Evolutionary conservation across 2,888 invertebrate genomes (phyloP), one percentile per base, ranked within the genome.

Genomic region (Pollenia griseotomentosa): DNA sequence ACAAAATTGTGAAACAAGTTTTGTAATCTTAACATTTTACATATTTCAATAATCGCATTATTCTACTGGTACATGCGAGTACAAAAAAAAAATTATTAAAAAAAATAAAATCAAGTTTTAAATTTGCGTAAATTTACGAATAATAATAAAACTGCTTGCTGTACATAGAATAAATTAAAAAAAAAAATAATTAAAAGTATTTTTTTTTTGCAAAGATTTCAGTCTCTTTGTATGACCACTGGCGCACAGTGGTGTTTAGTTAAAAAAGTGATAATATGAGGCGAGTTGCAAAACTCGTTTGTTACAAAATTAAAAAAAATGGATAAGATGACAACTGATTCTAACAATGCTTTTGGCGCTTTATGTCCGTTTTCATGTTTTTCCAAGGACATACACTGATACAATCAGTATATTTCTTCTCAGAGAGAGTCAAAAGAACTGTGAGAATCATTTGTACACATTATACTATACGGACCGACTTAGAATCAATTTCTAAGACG

Each of bases 1-100:
- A 33, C n/a, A 40, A 59, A 81, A 70, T 77, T 83, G 33, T 46
- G 14, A 77, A 83, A 83, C 83, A 55, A 70, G 83, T 83, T 77
- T 77, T 77, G 61, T 61, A 70, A 75, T 66, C 11, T 14, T 7
- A 40, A 46, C 14, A 46, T 83, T 70, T 70, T 63, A 61, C 61
- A 66, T n/a, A n/a, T 12, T 8, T 53, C 6, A 11, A 42, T 7
- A 61, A 33, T 33, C 33, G 33, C 33, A 68, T 2, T 44, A 40
- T 42, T 57, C 44, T 59, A 61, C 59, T 59, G 59, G n/a, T 53
- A 53, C n/a, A 14, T 53, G 2, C n/a, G n/a, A 14, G n/a, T 53
- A 6, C 51, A 57, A 61, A 48, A 59, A 61, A 33, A 75, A 33
- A 61, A 46, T 5, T 14, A 33, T 6, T 6, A 33, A 33, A 33